These are phyloP conservation scores for Capitulum mitella DNA, from an alignment of 2,888 invertebrate genomes.

Conservation along the genomic window DNA sequence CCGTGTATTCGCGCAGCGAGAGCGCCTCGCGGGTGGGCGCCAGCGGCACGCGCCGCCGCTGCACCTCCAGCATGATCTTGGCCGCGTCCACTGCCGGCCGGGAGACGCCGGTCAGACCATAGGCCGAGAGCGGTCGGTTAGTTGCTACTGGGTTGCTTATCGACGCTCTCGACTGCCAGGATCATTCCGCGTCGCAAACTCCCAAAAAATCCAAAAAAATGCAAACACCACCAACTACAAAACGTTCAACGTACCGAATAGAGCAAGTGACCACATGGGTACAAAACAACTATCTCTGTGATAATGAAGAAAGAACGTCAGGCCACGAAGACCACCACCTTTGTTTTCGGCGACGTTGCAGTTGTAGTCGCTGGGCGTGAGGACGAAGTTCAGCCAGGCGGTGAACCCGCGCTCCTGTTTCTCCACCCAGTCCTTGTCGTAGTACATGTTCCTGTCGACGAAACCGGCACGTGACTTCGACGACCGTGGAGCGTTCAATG, in stretches of 20 bases:
- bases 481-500: too few relatives aligned
- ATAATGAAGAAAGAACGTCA: too few relatives aligned
- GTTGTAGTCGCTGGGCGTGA: conserved; percentile 43
- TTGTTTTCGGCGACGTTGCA: conserved; percentile 25
- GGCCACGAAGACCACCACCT: too few relatives aligned
- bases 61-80: conserved; percentile 3
- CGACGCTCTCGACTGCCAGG: too few relatives aligned
- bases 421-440: conserved; percentile 48
- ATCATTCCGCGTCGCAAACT: too few relatives aligned
- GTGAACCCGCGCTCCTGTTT: conserved; percentile 47
- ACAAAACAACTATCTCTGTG: too few relatives aligned
- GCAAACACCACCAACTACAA: too few relatives aligned
- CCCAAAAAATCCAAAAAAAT: too few relatives aligned
- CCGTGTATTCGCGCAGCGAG: conserved; percentile 44
- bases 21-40: conserved; percentile 44
- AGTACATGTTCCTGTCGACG: conserved; percentile 44
- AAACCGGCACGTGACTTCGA: too few relatives aligned
- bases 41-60: conserved; percentile 23
- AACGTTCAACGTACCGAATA: too few relatives aligned
- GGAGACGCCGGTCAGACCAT: background rate
- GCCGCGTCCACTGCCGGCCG: background rate
- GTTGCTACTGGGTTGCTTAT: too few relatives aligned
- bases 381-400: conserved; percentile 46
- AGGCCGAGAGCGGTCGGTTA: conserved; percentile 18
- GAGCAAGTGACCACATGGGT: too few relatives aligned